Conservation (phyloP, 2,797 vertebrate species). For the Alcedo atthis region DNA sequence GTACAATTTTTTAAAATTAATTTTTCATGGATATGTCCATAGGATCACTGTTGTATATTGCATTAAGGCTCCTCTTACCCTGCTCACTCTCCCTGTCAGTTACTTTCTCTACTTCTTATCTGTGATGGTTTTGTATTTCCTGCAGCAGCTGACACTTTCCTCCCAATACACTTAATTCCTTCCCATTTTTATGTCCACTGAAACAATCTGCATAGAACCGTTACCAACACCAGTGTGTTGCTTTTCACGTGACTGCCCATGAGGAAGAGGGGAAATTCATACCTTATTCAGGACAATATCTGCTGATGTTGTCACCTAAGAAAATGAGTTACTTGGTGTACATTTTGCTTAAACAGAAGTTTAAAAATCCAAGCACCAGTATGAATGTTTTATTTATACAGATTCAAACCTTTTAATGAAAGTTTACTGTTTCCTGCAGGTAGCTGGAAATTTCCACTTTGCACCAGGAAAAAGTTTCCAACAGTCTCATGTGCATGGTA, state of each 20-base stretch:
- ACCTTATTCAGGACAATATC: background rate
- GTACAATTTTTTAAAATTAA: background rate
- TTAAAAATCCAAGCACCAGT: background rate
- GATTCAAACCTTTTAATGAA: background rate
- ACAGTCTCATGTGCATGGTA: constrained; percentile 97
- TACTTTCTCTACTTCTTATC: background rate
- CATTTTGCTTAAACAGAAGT: background rate
- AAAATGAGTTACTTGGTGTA: background rate
- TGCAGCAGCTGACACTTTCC: background rate
- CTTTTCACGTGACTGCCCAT: background rate
- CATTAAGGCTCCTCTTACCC: background rate
- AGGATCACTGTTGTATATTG: background rate
- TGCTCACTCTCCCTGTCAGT: background rate
- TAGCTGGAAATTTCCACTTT: constrained; percentile 98
- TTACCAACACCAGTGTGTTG: background rate
- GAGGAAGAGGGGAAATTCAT: background rate
- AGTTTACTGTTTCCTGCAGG: constrained; percentile 77
- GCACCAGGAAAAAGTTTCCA: constrained; percentile 99
- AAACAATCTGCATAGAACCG: background rate
- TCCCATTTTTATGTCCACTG: background rate
- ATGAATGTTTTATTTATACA: background rate
- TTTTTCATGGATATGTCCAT: background rate
- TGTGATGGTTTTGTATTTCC: background rate
- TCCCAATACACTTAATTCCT: background rate
- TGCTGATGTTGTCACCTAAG: background rate